phyloP scores from a whole-genome alignment of 2,797 vertebrate species.

The Sebastes diaconus region DNA sequence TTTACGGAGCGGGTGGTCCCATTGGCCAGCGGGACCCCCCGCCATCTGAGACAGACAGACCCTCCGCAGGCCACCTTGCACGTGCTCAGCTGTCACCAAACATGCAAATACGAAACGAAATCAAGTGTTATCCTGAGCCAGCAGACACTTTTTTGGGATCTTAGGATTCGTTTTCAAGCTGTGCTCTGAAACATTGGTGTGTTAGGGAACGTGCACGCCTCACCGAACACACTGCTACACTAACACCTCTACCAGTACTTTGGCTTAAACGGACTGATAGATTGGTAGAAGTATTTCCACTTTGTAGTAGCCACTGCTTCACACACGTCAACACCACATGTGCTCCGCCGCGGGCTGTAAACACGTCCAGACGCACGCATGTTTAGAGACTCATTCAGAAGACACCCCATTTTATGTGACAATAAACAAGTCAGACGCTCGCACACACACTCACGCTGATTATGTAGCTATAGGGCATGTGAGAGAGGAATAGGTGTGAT shows the following conservation, averaged over 20 bases:
- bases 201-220: background rate
- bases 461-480: constrained; percentile 66
- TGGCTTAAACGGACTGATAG: background rate
- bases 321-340: constrained; percentile 24
- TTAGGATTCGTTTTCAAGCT: background rate
- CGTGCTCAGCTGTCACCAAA: constrained; percentile 59
- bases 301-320: background rate
- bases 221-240: background rate
- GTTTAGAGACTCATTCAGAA: constrained; percentile 48
- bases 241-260: rapidly evolving
- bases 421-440: constrained; percentile 52
- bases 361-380: background rate
- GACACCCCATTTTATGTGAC: constrained; percentile 38
- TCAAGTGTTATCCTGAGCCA: constrained; percentile 17
- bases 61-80: constrained; percentile 51
- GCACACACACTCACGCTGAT: constrained; percentile 32
- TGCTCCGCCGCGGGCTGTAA: constrained; percentile 11
- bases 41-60: constrained; percentile 62
- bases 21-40: constrained; percentile 62
- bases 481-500: constrained; percentile 78
- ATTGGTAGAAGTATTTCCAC: constrained; percentile 1
- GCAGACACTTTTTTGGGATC: background rate
- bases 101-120: constrained; percentile 21
- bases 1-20: constrained; percentile 68
- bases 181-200: background rate